Conservation (phyloP, 2,888 invertebrate genomes). For the Nebria salina region DNA sequence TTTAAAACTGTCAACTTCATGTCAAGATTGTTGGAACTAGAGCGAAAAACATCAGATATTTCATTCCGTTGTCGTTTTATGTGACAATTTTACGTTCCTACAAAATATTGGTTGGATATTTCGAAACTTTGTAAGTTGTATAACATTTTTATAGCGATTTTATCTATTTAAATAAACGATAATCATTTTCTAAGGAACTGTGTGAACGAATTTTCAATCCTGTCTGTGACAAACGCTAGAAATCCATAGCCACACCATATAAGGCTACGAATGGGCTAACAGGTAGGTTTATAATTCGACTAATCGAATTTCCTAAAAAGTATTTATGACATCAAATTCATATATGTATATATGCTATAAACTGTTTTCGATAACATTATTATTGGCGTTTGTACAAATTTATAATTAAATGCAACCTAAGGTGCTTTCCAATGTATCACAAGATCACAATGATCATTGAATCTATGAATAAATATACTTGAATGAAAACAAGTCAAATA, state of each 20-base stretch:
- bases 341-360: neutral
- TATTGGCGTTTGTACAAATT: no score
- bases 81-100: neutral
- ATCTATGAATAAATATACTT: no score
- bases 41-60: neutral
- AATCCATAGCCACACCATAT: conserved; percentile 8
- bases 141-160: conserved; percentile 14
- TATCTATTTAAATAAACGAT: conserved; percentile 36
- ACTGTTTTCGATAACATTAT: no score
- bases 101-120: neutral
- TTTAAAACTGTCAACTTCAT: conserved; percentile 16
- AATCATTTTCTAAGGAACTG: neutral
- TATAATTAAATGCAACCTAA: no score
- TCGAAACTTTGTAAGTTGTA: neutral
- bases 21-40: conserved; percentile 8
- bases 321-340: neutral
- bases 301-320: conserved; percentile 9
- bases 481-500: no score
- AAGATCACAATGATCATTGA: no score
- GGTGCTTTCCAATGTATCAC: no score
- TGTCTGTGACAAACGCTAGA: neutral
- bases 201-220: neutral
- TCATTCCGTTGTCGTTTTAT: neutral
- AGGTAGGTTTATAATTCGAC: neutral
- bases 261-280: neutral